Evolutionary conservation across 2,113 vertebrate species (phyloP).

Genomic region (Actinemys pallida): DNA sequence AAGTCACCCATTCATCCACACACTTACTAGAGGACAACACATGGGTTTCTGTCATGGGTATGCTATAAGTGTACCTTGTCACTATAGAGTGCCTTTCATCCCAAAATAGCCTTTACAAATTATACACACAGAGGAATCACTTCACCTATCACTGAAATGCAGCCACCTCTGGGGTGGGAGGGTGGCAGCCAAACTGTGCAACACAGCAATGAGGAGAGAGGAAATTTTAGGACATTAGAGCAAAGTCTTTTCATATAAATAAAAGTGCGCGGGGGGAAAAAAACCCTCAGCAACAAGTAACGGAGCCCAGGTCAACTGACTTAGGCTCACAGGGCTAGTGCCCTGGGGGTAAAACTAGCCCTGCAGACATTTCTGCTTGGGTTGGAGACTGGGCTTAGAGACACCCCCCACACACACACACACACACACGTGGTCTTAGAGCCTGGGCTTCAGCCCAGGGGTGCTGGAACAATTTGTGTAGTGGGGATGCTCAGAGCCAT

Average conservation of each 20-base stretch:
- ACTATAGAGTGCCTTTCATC: not conserved
- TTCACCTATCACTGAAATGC: not conserved
- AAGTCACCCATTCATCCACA: rapidly evolving
- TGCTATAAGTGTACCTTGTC: not conserved
- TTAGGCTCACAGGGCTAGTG: too few relatives aligned
- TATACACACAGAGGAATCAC: not conserved
- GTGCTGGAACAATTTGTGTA: too few relatives aligned
- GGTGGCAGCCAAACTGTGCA: not conserved
- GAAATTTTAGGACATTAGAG: not conserved
- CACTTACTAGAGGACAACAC: not conserved
- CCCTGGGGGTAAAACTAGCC: not conserved
- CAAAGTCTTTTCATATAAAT: not conserved
- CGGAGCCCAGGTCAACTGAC: not conserved
- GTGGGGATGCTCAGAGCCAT: too few relatives aligned
- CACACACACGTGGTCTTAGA: too few relatives aligned
- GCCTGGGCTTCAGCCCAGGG: too few relatives aligned
- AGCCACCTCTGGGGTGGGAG: not conserved
- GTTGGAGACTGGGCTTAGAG: too few relatives aligned
- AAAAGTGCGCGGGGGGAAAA: not conserved
- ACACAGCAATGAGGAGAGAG: not conserved
- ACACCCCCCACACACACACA: too few relatives aligned
- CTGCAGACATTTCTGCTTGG: not conserved
- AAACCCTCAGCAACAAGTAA: not conserved
- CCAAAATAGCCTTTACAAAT: not conserved
- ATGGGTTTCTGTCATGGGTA: not conserved